phyloP scores from a whole-genome alignment of 2,113 vertebrate species.

The Noctilio leporinus region DNA sequence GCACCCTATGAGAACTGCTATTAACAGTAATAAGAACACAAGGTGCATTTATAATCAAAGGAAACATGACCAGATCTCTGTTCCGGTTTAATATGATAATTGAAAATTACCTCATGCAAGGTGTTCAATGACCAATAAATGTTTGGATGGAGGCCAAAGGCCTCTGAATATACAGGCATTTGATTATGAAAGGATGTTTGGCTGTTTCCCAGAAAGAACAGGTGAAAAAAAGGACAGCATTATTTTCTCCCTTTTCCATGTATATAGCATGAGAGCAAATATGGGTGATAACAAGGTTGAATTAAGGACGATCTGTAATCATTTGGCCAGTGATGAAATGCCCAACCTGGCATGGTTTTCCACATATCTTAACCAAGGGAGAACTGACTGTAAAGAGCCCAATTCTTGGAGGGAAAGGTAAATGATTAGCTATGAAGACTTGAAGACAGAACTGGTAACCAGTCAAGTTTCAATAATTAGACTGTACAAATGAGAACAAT shows the following conservation, averaged over 20 bases:
- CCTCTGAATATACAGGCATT: slow-evolving; percentile 46
- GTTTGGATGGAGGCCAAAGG: slow-evolving; percentile 63
- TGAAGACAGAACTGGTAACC: background rate
- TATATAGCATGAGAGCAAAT: background rate
- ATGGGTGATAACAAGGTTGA: slow-evolving; percentile 4
- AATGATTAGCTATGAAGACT: background rate
- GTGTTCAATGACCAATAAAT: slow-evolving; percentile 73
- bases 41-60: slow-evolving; percentile 61
- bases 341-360: background rate
- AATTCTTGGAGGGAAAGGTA: background rate
- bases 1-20: background rate
- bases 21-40: slow-evolving; percentile 55
- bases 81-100: slow-evolving; percentile 70
- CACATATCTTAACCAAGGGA: background rate
- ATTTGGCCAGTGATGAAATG: background rate
- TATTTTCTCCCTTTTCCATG: background rate
- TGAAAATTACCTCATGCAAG: slow-evolving; percentile 74
- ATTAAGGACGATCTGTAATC: background rate
- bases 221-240: slow-evolving; percentile 13
- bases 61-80: slow-evolving; percentile 46
- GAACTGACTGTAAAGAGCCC: background rate
- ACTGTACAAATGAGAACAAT: background rate
- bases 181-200: slow-evolving; percentile 67
- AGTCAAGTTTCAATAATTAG: background rate
- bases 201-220: slow-evolving; percentile 59